A percentile compares a stretch with the other conserved stretches of the same genome.
Conservation (phyloP, 1,140 invertebrate species). For the Drosophila kepulauana region DNA sequence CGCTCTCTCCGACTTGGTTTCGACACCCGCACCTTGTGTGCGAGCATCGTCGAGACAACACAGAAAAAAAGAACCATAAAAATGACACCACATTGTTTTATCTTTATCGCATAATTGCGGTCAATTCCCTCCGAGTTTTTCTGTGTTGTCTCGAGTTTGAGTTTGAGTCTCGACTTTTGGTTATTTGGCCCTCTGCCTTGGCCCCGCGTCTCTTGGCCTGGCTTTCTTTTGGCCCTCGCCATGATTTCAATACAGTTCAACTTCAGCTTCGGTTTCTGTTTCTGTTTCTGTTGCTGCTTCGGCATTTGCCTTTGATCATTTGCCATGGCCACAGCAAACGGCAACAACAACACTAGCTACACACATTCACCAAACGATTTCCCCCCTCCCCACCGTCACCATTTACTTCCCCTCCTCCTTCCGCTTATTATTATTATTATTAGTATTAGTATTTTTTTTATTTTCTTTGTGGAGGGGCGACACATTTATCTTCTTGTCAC, state of each 20-base stretch:
- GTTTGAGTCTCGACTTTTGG: constrained; percentile 13
- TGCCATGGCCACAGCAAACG: constrained; percentile 52
- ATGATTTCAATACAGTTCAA: constrained; percentile 54
- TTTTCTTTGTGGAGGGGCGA: constrained; percentile 16
- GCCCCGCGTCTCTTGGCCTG: constrained; percentile 7
- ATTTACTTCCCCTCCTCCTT: neutral
- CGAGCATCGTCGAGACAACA: constrained; percentile 29
- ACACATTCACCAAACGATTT: constrained; percentile 25
- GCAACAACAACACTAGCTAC: constrained; percentile 6
- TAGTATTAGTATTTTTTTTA: neutral
- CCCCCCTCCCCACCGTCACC: neutral
- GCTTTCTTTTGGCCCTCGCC: constrained; percentile 33
- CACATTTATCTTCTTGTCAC: constrained; percentile 77
- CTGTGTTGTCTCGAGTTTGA: constrained; percentile 30
- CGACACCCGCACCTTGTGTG: constrained; percentile 41
- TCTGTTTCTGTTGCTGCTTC: neutral
- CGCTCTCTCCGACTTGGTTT: neutral
- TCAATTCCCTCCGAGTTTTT: constrained; percentile 61
- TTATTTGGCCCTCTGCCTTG: constrained; percentile 2
- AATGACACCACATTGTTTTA: constrained; percentile 83
- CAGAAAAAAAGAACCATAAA: constrained; percentile 68
- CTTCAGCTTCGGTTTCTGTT: constrained; percentile 19
- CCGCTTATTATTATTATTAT: constrained; percentile 31
- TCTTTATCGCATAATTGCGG: constrained; percentile 83
- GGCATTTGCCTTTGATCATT: constrained; percentile 66